Percentiles rank a stretch among this genome's conserved stretches.
Evolutionary conservation across 2,888 invertebrate species (phyloP).

Genomic region (Chrysomela aeneicollis): DNA sequence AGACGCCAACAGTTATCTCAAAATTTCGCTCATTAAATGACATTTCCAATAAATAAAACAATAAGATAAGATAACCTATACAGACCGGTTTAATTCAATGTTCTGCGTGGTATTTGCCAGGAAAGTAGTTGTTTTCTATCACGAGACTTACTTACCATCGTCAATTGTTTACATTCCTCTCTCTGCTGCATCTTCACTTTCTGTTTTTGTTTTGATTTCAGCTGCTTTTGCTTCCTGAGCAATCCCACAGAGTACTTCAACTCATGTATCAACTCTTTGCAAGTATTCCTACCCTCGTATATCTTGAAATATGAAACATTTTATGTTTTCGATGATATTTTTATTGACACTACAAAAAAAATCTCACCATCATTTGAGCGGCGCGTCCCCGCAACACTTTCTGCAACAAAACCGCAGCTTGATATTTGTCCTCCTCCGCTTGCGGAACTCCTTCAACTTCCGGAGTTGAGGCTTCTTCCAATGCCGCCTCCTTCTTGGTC

Average conservation of each 20-base stretch:
- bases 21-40: not conserved
- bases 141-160: conserved; percentile 38
- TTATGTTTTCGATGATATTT: not conserved
- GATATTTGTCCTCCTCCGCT: conserved; percentile 61
- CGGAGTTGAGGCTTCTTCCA: conserved; percentile 48
- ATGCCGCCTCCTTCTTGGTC: conserved; percentile 44
- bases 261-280: conserved; percentile 76
- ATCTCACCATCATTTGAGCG: conserved; percentile 71
- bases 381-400: conserved; percentile 75
- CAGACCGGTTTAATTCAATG: too few species aligned
- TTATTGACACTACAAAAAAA: not conserved
- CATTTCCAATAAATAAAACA: too few species aligned
- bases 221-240: conserved; percentile 65
- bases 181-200: conserved; percentile 56
- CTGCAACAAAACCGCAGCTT: conserved; percentile 70
- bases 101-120: too few species aligned
- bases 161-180: conserved; percentile 48
- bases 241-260: conserved; percentile 73
- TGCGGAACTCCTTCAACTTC: conserved; percentile 53
- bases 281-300: conserved; percentile 74
- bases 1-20: too few species aligned
- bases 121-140: too few species aligned
- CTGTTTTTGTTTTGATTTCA: conserved; percentile 49
- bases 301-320: conserved; percentile 64
- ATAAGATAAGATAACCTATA: too few species aligned